Evolutionary conservation across 2,888 invertebrate species (phyloP).

Genomic region (Latrodectus elegans): DNA sequence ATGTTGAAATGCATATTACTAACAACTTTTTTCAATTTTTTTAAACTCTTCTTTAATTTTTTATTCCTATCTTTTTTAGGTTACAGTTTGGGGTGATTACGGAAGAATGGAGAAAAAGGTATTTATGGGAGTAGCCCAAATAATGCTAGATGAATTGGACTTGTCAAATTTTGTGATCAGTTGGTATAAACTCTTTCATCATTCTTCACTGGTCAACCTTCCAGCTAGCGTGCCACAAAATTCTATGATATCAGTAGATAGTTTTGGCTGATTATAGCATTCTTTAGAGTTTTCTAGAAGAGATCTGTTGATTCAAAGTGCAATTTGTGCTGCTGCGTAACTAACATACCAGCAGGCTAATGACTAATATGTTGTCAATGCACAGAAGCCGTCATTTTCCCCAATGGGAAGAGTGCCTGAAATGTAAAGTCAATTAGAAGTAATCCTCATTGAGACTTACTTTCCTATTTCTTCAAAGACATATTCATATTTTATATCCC

Average conservation of each 20-base stretch:
- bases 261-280: slow-evolving; percentile 70
- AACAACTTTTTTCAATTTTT: not conserved
- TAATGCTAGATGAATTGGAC: slow-evolving; percentile 97
- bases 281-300: slow-evolving; percentile 60
- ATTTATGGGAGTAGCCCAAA: slow-evolving; percentile 99
- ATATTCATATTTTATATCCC: slow-evolving; percentile 66
- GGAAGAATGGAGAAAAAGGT: slow-evolving; percentile 99
- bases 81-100: slow-evolving; percentile 99
- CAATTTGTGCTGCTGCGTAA: slow-evolving; percentile 64
- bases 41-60: not conserved
- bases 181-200: slow-evolving; percentile 99
- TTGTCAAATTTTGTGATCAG: slow-evolving; percentile 98
- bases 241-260: slow-evolving; percentile 71
- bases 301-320: slow-evolving; percentile 63
- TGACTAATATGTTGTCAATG: slow-evolving; percentile 36
- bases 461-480: slow-evolving; percentile 65
- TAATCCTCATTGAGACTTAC: slow-evolving; percentile 64
- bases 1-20: not conserved
- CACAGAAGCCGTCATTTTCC: slow-evolving; percentile 63
- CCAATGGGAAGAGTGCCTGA: slow-evolving; percentile 67
- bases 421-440: slow-evolving; percentile 53
- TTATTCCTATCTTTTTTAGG: slow-evolving; percentile 79
- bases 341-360: slow-evolving; percentile 44
- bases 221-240: slow-evolving; percentile 64
- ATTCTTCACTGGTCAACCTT: slow-evolving; percentile 90